Conservation (phyloP, 2,888 invertebrate species). For the Phengaris arion region DNA sequence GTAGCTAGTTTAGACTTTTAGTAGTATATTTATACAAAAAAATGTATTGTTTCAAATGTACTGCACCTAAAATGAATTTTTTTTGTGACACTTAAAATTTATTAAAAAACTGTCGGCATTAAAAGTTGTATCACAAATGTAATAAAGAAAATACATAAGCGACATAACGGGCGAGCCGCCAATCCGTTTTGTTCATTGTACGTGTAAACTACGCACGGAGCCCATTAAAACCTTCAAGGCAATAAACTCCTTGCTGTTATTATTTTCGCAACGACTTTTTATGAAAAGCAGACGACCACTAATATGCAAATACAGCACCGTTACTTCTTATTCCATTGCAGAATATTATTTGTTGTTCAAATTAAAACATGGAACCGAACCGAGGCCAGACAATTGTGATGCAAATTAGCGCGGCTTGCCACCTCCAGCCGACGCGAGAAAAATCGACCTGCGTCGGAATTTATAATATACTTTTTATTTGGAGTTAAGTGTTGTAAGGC, state of each 20-base stretch:
- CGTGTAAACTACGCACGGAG: slow-evolving; percentile 43
- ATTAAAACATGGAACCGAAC: slow-evolving; percentile 68
- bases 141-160: slow-evolving; percentile 30
- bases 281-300: slow-evolving; percentile 54
- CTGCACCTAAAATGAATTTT: neutral
- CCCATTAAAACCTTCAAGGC: slow-evolving; percentile 46
- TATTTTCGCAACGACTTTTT: slow-evolving; percentile 51
- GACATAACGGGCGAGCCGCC: slow-evolving; percentile 35
- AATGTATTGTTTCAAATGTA: neutral
- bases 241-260: slow-evolving; percentile 44
- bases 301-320: slow-evolving; percentile 64
- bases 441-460: slow-evolving; percentile 52
- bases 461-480: slow-evolving; percentile 73
- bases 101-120: neutral
- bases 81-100: neutral
- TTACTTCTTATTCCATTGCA: slow-evolving; percentile 65
- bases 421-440: slow-evolving; percentile 47
- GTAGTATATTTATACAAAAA: neutral
- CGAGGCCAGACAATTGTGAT: slow-evolving; percentile 67
- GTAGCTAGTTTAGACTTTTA: no score
- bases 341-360: slow-evolving; percentile 72
- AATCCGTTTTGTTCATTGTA: slow-evolving; percentile 40
- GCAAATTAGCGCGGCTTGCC: slow-evolving; percentile 54
- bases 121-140: slow-evolving; percentile 20
- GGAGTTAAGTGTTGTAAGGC: slow-evolving; percentile 67